Percentiles rank a stretch among this genome's conserved stretches.
phyloP scores from a whole-genome alignment of 1,140 invertebrate species.

The Globodera ellingtonae region DNA sequence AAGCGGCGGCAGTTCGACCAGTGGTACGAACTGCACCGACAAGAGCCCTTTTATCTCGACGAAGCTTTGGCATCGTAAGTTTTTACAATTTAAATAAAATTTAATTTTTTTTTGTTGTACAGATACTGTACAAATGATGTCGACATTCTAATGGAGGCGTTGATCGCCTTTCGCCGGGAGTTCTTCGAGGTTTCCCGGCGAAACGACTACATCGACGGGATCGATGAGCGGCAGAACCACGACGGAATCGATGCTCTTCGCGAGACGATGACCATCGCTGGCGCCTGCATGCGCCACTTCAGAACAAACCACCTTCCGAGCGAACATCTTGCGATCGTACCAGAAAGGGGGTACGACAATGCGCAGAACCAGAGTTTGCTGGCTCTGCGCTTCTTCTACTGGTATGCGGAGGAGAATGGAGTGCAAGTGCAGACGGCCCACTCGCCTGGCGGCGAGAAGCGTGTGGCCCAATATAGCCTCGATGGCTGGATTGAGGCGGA shows the following conservation, averaged over 20 bases:
- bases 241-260: no score
- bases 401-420: neutral
- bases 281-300: no score
- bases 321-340: no score
- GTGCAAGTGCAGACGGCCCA: neutral
- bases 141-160: conserved; percentile 15
- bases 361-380: neutral
- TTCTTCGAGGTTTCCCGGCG: no score
- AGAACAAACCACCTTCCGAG: no score
- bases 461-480: neutral
- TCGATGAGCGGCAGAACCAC: no score
- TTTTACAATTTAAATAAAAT: no score
- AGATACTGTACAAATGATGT: neutral
- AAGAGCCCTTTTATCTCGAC: neutral
- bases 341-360: conserved; percentile 18
- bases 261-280: no score
- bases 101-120: no score
- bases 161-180: no score
- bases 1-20: conserved; percentile 16
- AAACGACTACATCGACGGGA: no score
- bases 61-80: conserved; percentile 8
- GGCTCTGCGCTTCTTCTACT: conserved; percentile 7
- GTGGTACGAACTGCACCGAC: conserved; percentile 11
- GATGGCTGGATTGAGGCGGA: conserved; percentile 10
- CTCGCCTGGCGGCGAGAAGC: conserved; percentile 1